Base-by-base conservation (phyloP, 2,113 vertebrate species). In the Pteruthius melanotis region DNA sequence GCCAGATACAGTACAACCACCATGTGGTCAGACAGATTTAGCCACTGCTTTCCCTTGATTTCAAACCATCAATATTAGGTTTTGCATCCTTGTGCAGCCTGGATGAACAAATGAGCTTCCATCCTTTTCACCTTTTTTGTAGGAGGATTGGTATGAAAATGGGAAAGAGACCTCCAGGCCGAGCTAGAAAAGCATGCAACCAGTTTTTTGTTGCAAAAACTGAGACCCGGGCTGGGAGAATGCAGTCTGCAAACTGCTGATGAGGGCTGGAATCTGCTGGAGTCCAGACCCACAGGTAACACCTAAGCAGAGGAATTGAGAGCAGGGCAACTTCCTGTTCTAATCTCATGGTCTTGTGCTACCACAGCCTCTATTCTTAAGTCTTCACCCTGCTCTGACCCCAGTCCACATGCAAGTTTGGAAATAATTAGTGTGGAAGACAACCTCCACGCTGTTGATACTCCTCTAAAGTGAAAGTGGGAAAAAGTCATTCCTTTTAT, bases 371-470 rank as follows among this genome's bases (percentile, higher is more conserved):
- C 81, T 87, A 21, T 45, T 89, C 68, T 89, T 76, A 74, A 74
- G 87, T n/a, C 77, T 68, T 89, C 35, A 68, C n/a, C 13, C 57
- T 89, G 53, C 65, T 89, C 33, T 90, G 72, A 93, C 33, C 22
- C 24, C 82, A 82, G 45, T 15, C 22, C 31, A 95, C 28, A 33
- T 22, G 7, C 20, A 89, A 54, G 54, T 71, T 69, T 87, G 52
- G 52, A 95, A 98, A 95, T 31, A 39, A 83, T 28, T 79, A 60
- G 63, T 23, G 70, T 90, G 72, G 86, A 90, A 85, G 83, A 87
- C 42, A 89, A 61, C 8, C 28, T 83, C 54, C 59, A 82, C 74
- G 22, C 59, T 88, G 59, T 42, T 13, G 5, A 39, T 54, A 90
- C 37, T 63, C 64, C 44, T 89, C 87, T 81, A 26, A 86, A 90